phyloP scores from a whole-genome alignment of 2,113 vertebrate species.

The Struthidea cinerea region DNA sequence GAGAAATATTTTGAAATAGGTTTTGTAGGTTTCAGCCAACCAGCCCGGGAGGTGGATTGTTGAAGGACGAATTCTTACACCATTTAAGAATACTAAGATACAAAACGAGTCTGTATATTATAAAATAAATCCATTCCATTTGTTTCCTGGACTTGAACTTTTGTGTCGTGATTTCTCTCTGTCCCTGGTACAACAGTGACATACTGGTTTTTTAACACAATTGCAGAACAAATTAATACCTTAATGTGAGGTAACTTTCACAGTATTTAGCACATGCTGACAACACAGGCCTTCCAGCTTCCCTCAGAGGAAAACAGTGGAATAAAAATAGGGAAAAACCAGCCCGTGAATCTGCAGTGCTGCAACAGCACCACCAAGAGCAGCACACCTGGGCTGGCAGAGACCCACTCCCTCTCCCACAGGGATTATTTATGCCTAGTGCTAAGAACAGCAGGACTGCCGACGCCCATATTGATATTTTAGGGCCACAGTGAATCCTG shows the following conservation, averaged over 20 bases:
- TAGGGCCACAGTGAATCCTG: neutral
- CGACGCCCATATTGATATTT: neutral
- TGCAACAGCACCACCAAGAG: neutral
- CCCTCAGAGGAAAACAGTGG: neutral
- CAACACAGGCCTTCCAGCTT: neutral
- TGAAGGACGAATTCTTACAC: too few species aligned
- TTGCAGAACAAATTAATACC: neutral
- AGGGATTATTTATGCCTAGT: neutral
- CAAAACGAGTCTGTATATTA: too few species aligned
- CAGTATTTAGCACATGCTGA: neutral
- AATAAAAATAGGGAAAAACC: neutral
- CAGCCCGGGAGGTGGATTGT: too few species aligned
- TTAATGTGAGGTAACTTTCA: neutral
- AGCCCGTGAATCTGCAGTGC: neutral
- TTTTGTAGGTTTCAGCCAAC: too few species aligned
- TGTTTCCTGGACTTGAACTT: too few species aligned
- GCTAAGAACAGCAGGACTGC: neutral
- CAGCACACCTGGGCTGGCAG: fast-evolving
- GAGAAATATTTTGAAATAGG: too few species aligned
- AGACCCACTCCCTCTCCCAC: neutral
- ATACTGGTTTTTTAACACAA: neutral
- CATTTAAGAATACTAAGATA: too few species aligned
- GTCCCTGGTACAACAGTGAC: too few species aligned
- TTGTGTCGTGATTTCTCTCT: too few species aligned
- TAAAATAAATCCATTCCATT: too few species aligned